phyloP scores from a whole-genome alignment of 92 coral and sea anemone genomes.

The Meandrina meandrites region DNA sequence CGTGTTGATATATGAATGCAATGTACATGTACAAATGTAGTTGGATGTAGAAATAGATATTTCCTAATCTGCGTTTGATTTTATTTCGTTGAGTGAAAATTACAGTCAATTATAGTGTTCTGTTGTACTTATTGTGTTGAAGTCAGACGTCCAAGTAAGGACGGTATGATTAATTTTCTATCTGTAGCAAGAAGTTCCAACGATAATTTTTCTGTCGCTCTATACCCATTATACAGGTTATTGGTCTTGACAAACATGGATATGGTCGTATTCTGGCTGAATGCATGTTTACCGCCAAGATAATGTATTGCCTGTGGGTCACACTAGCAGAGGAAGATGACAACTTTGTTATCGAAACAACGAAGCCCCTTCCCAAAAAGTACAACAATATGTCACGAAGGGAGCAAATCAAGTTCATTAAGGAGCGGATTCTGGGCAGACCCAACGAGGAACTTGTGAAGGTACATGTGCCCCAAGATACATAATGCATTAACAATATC shows the following conservation, averaged over 20 bases:
- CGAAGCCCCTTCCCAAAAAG: conserved; percentile 59
- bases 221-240: conserved; percentile 51
- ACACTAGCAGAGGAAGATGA: conserved; percentile 73
- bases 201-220: background rate
- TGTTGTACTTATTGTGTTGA: no score
- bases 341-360: conserved; percentile 70
- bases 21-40: no score
- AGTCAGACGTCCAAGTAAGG: no score
- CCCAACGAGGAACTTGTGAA: conserved; percentile 70
- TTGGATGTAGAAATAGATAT: no score
- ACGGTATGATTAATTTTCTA: no score
- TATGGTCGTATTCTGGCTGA: conserved; percentile 90
- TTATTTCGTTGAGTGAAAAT: no score
- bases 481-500: background rate
- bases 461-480: conserved; percentile 38
- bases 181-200: no score
- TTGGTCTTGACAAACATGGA: conserved; percentile 85
- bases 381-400: conserved; percentile 37
- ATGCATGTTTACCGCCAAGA: conserved; percentile 84
- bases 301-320: conserved; percentile 85
- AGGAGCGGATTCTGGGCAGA: conserved; percentile 70
- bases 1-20: no score
- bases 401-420: conserved; percentile 62
- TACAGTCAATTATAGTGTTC: no score
- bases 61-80: no score